phyloP scores from a whole-genome alignment of 2,888 invertebrate species.

The Plebejus melissa region DNA sequence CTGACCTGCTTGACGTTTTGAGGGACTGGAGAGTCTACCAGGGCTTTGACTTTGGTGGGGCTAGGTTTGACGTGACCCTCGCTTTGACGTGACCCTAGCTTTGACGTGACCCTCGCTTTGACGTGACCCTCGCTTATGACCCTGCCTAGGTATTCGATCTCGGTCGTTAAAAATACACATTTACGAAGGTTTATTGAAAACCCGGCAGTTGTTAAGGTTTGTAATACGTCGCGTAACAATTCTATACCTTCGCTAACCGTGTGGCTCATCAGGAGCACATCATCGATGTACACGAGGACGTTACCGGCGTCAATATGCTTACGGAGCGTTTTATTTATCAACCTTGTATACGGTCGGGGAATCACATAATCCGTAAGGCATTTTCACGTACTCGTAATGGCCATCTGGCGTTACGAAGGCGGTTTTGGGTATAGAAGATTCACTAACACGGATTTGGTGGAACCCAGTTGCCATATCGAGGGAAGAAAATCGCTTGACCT shows the following conservation, averaged over 20 bases:
- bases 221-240: slow-evolving; percentile 32
- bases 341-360: slow-evolving; percentile 35
- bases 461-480: slow-evolving; percentile 32
- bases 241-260: slow-evolving; percentile 24
- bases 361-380: slow-evolving; percentile 35
- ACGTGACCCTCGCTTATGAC: slow-evolving; percentile 35
- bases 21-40: slow-evolving; percentile 30
- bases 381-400: slow-evolving; percentile 34
- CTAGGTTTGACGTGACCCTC: slow-evolving; percentile 37
- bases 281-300: slow-evolving; percentile 29
- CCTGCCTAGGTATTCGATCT: slow-evolving; percentile 37
- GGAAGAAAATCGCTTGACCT: slow-evolving; percentile 32
- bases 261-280: slow-evolving; percentile 29
- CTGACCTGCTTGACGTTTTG: slow-evolving; percentile 33
- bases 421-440: slow-evolving; percentile 28
- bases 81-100: slow-evolving; percentile 37
- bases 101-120: slow-evolving; percentile 36
- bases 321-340: slow-evolving; percentile 31
- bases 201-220: slow-evolving; percentile 35
- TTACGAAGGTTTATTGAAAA: slow-evolving; percentile 37
- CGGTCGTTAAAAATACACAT: slow-evolving; percentile 34
- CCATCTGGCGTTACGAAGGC: slow-evolving; percentile 35
- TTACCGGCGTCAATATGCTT: slow-evolving; percentile 30
- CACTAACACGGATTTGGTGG: slow-evolving; percentile 31
- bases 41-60: slow-evolving; percentile 31